Base-by-base conservation (phyloP, 2,113 vertebrate species). In the Mormyrus iriodes region DNA sequence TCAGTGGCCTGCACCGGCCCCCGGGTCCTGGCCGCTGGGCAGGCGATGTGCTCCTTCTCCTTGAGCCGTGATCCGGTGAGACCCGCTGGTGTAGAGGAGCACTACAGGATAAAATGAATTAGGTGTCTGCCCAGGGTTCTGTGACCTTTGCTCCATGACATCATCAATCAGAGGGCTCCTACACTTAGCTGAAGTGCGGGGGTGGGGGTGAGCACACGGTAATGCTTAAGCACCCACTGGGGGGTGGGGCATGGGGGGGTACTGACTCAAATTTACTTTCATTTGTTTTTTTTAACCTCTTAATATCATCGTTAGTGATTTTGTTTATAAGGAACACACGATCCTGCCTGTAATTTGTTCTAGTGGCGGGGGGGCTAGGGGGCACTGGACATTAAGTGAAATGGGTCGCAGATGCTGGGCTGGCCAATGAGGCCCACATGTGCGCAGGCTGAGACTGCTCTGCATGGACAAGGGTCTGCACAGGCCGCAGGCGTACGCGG, bases 21-120 rank as follows among this genome's bases (percentile, higher is more conserved):
- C 12, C 31, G 4, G 2, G 82, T 4, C 44, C 82, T 3, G n/a
- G 7, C 42, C 35, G 21, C 86, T 92, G 92, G 84, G 93, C 92
- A 92, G 91, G 93, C 96, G 97, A 97, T 96, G 96, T 5, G n/a
- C 35, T 97, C 95, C 31, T 95, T 94, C 94, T 96, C 95, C 95
- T 95, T 89, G 94, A 96, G 96, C 95, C 94, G 94, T 95, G 94
- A 94, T 95, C 95, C 95, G 91, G 94, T 93, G 92, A 95, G 90
- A 92, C 95, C 95, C 96, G 94, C 95, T 96, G 93, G 91, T 96
- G 94, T 94, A 95, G 95, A 96, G 95, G 96, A 93, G 94, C 96
- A 96, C 93, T 94, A 95, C 95, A 97, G 97, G 96, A 96, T 97
- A 97, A 97, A 98, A 98, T 98, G 97, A 97, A 99, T 97, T 97